These are phyloP conservation scores for Enteromius unitaeniatus DNA, from an alignment of 2,797 vertebrate genomes.

Conservation along the genomic window DNA sequence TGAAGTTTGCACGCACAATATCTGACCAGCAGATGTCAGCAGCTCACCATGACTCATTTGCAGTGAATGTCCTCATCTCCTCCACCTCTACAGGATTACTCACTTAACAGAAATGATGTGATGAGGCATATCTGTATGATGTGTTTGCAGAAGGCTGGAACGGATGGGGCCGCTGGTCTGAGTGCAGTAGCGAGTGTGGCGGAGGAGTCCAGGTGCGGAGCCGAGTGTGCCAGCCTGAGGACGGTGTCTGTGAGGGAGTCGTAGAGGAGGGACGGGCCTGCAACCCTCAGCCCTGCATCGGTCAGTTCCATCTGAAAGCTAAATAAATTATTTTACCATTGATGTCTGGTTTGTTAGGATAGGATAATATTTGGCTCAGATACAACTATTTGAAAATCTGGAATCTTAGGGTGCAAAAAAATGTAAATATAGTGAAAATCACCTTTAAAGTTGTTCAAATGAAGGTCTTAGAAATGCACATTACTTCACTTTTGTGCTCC, in stretches of 20 bases:
- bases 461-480: background rate
- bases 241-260: conserved; percentile 88
- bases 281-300: conserved; percentile 93
- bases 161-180: conserved; percentile 92
- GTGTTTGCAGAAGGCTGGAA: conserved; percentile 88
- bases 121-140: background rate
- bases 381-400: no score
- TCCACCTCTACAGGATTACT: conserved; percentile 1
- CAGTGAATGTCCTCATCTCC: background rate
- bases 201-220: conserved; percentile 94
- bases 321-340: background rate
- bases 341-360: background rate
- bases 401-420: background rate
- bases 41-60: background rate
- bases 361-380: background rate
- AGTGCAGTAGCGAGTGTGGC: conserved; percentile 95
- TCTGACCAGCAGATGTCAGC: conserved; percentile 41
- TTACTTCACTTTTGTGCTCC: background rate
- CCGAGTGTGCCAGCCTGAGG: conserved; percentile 86
- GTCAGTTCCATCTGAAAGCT: conserved; percentile 76
- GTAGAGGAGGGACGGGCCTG: conserved; percentile 94
- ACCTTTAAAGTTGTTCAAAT: background rate
- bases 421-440: background rate
- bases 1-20: background rate
- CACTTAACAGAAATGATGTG: background rate